Evolutionary conservation across 2,888 invertebrate species (phyloP), one percentile per base, ranked within the genome.

Genomic region (Liopterus haemorrhoidalis): DNA sequence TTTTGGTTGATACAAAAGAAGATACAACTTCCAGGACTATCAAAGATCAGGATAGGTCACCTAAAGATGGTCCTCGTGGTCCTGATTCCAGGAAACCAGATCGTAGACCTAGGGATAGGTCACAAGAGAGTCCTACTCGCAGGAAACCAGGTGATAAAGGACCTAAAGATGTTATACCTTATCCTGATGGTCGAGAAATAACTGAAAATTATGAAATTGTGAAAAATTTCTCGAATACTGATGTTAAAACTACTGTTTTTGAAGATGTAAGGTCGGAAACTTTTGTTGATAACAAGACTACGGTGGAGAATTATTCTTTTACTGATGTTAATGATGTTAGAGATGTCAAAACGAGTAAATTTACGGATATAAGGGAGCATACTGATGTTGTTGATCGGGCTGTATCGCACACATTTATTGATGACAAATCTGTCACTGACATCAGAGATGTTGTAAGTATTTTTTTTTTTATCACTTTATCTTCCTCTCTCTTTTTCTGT

Each of bases 401-500:
- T 5, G 33, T 42, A 6, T 32, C 42, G 11, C 33, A 32, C 20
- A 32, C 32, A 11, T 36, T 44, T 31, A 28, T 38, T 16, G 44
- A 44, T 15, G 22, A 44, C 37, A 31, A 15, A 5, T 18, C 25
- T n/a, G 14, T 78, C 50, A 70, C 76, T 56, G 76, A 76, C 55
- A 73, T 78, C 11, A 78, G 75, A 63, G 75, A 67, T 52, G 67
- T 67, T 46, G 69, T 69, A 62, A 68, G 68, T 65, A 50, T 46
- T 24, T 19, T 30, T 36, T 41, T 20, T 22, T 33, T 33, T 15
- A 9, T 15, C n/a, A n/a, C n/a, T n/a, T n/a, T n/a, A n/a, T n/a
- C n/a, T n/a, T n/a, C n/a, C n/a, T n/a, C n/a, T n/a, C n/a, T n/a
- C n/a, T n/a, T n/a, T n/a, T n/a, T n/a, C n/a, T n/a, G n/a, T n/a